phyloP scores from a whole-genome alignment of 1,140 invertebrate genomes.

The Myzus persicae region DNA sequence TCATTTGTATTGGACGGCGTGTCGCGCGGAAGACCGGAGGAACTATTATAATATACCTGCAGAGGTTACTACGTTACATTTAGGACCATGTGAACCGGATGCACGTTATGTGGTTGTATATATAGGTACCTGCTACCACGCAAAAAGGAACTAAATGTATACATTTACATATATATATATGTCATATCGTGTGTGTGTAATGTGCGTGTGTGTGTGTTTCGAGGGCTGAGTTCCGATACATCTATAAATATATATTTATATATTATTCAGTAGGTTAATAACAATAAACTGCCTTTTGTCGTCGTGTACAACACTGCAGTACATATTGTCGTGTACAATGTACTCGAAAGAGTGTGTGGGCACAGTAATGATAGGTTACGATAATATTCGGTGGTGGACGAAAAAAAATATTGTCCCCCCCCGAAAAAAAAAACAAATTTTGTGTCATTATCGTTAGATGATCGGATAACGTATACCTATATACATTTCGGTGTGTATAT shows the following conservation, averaged over 20 bases:
- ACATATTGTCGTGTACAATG: background rate
- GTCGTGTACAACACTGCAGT: background rate
- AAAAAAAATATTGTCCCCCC: background rate
- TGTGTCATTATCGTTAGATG: background rate
- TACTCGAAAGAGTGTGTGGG: background rate
- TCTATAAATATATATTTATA: background rate
- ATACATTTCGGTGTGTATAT: background rate
- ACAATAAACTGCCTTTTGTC: constrained; percentile 23
- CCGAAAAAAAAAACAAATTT: background rate
- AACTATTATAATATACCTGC: background rate
- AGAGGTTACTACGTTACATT: background rate
- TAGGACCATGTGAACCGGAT: constrained; percentile 25
- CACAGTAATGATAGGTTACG: constrained; percentile 31
- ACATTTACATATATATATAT: background rate
- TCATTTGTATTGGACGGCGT: background rate
- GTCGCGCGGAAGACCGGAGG: background rate
- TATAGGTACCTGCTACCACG: background rate
- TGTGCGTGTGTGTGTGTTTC: background rate
- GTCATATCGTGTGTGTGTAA: background rate
- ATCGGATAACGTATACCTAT: background rate
- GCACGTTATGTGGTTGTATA: background rate
- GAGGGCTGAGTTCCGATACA: background rate
- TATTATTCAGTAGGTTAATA: background rate
- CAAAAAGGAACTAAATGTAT: background rate
- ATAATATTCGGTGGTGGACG: background rate